Evolutionary conservation across 2,797 vertebrate species (phyloP).

Genomic region (Gallirallus australis): DNA sequence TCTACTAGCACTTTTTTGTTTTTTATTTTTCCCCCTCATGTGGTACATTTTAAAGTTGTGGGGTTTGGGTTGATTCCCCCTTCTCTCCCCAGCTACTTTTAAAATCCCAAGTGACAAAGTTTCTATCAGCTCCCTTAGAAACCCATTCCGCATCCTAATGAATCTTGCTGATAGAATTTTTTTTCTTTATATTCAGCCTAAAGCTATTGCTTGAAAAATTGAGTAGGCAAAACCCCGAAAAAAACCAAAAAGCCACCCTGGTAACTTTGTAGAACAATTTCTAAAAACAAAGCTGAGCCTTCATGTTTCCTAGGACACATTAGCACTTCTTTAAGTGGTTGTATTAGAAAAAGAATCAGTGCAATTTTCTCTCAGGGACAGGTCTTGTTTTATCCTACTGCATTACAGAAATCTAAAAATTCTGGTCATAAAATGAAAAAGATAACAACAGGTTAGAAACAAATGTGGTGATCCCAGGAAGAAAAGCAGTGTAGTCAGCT

Average conservation of each 20-base stretch:
- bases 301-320: constrained; percentile 29
- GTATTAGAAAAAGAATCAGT: background rate
- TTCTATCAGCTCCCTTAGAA: background rate
- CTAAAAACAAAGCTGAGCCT: background rate
- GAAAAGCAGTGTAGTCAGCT: background rate
- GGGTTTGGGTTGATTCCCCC: background rate
- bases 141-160: background rate
- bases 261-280: background rate
- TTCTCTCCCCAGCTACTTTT: background rate
- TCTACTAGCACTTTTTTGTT: background rate
- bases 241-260: background rate
- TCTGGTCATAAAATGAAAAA: background rate
- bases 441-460: background rate
- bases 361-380: background rate
- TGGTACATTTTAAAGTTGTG: background rate
- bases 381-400: background rate
- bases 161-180: constrained; percentile 25
- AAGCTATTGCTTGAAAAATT: constrained; percentile 37
- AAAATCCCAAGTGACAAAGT: background rate
- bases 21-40: background rate
- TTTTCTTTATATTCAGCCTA: background rate
- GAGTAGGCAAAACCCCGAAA: background rate
- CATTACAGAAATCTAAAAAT: background rate
- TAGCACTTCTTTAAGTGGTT: background rate
- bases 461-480: background rate